phyloP scores from a whole-genome alignment of 1,140 invertebrate genomes.

The Bombyx mori region DNA sequence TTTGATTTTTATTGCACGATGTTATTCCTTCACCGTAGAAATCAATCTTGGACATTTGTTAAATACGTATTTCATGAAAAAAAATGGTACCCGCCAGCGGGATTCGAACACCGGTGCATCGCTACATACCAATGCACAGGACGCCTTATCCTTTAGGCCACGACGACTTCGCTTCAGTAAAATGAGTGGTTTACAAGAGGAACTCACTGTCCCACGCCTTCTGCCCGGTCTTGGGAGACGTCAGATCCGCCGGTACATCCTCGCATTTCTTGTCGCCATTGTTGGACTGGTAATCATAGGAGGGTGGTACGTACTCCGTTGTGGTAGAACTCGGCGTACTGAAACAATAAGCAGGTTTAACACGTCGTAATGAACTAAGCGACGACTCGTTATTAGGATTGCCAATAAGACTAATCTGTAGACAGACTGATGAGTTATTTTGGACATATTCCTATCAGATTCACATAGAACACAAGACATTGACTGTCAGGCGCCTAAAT shows the following conservation, averaged over 20 bases:
- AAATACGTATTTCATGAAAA: neutral
- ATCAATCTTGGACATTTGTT: neutral
- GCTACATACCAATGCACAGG: neutral
- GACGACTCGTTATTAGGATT: neutral
- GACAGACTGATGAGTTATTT: neutral
- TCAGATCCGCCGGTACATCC: neutral
- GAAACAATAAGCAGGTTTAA: neutral
- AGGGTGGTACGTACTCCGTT: conserved; percentile 1
- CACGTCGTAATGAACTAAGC: neutral
- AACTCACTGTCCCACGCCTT: conserved; percentile 9
- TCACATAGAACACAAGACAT: too few species aligned
- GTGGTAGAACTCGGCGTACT: neutral
- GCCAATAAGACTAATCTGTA: neutral
- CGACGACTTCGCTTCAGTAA: neutral
- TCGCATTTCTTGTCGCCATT: neutral
- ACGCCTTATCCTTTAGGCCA: neutral
- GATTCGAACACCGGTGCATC: neutral
- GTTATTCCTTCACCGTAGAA: neutral
- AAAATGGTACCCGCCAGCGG: neutral
- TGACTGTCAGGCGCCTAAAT: too few species aligned
- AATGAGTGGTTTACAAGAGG: neutral
- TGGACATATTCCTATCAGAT: too few species aligned
- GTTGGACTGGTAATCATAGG: neutral
- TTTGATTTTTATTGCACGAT: too few species aligned
- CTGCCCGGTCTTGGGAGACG: conserved; percentile 4